Evolutionary conservation across 2,113 vertebrate species (phyloP).

Genomic region (Tenrec ecaudatus): DNA sequence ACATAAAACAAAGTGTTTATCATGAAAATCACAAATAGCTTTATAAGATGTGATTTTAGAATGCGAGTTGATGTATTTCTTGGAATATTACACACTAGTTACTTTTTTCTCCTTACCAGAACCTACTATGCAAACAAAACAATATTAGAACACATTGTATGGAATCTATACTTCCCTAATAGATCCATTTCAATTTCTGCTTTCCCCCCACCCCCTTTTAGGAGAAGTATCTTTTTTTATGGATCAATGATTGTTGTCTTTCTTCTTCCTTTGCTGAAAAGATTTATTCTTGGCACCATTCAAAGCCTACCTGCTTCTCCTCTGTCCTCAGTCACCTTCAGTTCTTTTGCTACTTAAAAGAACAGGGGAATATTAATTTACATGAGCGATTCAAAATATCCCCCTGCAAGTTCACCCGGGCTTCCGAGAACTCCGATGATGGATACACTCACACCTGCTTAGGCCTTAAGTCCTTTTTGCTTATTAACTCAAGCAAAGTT

Average conservation of each 20-base stretch:
- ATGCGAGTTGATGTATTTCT: background rate
- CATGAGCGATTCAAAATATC: background rate
- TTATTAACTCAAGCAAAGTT: background rate
- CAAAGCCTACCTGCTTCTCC: background rate
- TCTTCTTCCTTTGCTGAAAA: background rate
- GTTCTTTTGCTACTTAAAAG: background rate
- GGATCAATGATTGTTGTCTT: background rate
- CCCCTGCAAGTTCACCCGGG: background rate
- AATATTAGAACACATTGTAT: background rate
- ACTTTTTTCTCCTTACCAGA: background rate
- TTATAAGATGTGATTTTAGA: background rate
- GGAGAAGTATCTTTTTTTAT: background rate
- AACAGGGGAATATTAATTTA: background rate
- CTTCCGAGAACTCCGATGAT: background rate
- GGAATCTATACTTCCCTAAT: background rate
- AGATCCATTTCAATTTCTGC: background rate
- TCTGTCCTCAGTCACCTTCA: background rate
- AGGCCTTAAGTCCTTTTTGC: background rate
- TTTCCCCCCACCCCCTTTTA: background rate
- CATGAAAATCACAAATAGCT: background rate
- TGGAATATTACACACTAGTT: background rate
- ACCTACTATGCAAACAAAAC: background rate
- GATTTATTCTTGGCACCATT: background rate
- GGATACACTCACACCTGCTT: background rate
- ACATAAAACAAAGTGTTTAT: background rate